Evolutionary conservation across 1,140 invertebrate genomes (phyloP).

Genomic region (Streblospio benedicti): DNA sequence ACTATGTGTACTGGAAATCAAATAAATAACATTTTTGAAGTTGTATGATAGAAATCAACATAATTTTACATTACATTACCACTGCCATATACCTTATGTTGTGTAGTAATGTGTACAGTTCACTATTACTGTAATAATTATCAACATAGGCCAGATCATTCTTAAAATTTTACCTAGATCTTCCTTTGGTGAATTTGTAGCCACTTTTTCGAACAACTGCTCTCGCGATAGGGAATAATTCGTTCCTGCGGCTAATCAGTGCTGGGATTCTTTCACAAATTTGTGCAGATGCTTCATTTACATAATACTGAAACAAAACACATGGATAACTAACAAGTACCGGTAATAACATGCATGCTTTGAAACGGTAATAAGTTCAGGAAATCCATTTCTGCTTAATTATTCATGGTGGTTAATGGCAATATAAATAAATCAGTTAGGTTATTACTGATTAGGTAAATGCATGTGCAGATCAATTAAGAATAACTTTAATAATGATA

Average conservation of each 20-base stretch:
- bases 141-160: too few species aligned
- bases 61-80: too few species aligned
- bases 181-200: conserved; percentile 69
- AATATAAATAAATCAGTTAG: neutral
- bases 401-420: neutral
- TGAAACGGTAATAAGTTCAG: neutral
- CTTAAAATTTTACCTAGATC: conserved; percentile 10
- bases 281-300: conserved; percentile 95
- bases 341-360: neutral
- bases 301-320: conserved; percentile 66
- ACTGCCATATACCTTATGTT: too few species aligned
- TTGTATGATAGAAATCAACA: too few species aligned
- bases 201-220: conserved; percentile 89
- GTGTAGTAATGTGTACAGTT: too few species aligned
- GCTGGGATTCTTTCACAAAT: conserved; percentile 82
- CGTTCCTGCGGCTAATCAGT: conserved; percentile 80
- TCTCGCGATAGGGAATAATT: conserved; percentile 86
- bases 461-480: too few species aligned
- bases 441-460: neutral
- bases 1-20: too few species aligned
- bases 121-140: too few species aligned
- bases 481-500: too few species aligned
- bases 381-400: neutral
- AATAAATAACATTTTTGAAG: too few species aligned
- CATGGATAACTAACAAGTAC: neutral